phyloP scores from a whole-genome alignment of 2,888 invertebrate species.

The Tenthredo mesomela region DNA sequence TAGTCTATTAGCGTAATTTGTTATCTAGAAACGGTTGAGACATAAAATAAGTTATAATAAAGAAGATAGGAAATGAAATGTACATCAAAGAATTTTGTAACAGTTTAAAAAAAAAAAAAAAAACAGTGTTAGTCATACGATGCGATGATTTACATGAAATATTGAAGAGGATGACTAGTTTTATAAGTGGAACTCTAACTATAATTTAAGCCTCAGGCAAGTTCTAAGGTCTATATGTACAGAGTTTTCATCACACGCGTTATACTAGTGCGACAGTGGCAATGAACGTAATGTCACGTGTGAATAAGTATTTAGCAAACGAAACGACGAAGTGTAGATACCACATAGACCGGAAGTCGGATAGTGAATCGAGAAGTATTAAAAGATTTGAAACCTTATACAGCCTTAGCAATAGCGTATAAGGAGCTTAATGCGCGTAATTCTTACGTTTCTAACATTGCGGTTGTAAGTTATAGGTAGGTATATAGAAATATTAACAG shows the following conservation, averaged over 20 bases:
- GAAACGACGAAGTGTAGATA: neutral
- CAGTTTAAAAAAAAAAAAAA: no score
- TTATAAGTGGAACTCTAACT: no score
- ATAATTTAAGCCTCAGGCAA: no score
- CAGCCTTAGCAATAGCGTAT: neutral
- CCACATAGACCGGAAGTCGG: slow-evolving; percentile 20
- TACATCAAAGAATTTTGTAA: neutral
- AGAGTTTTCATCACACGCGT: no score
- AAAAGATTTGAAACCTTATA: slow-evolving; percentile 45
- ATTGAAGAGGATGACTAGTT: neutral
- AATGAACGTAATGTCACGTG: slow-evolving; percentile 5
- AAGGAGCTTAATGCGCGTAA: neutral
- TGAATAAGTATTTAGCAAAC: neutral
- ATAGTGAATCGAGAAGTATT: slow-evolving; percentile 21
- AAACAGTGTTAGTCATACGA: neutral
- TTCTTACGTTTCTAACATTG: neutral
- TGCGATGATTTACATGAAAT: neutral
- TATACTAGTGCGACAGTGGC: neutral
- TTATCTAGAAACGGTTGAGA: neutral
- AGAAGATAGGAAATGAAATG: neutral
- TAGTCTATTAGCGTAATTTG: neutral
- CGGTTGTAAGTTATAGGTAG: neutral
- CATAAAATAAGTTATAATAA: neutral
- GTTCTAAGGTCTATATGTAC: no score
- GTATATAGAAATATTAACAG: neutral